Percentiles rank a stretch among this genome's conserved stretches.
Conservation (phyloP, 2,797 vertebrate species). For the Amphiprion clarkii region DNA sequence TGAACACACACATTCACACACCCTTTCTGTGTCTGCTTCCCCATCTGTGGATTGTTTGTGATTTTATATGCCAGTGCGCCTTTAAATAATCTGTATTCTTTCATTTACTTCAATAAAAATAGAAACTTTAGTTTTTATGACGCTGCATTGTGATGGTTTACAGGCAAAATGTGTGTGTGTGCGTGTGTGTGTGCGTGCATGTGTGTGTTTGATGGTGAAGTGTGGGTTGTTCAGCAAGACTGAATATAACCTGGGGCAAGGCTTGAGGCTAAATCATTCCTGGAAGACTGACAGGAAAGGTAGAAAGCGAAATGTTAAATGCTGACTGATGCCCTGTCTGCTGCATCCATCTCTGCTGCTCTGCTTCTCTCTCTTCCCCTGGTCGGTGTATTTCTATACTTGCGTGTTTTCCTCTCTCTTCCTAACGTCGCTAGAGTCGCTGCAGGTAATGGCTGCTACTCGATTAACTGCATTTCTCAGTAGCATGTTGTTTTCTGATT, state of each 20-base stretch:
- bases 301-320: constrained; percentile 73
- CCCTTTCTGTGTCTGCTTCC: not conserved
- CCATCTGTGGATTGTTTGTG: not conserved
- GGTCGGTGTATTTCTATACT: constrained; percentile 22
- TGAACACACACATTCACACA: constrained; percentile 40
- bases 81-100: constrained; percentile 53
- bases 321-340: constrained; percentile 72
- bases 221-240: constrained; percentile 41
- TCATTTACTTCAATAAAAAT: constrained; percentile 59
- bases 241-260: constrained; percentile 72
- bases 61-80: constrained; percentile 16
- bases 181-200: constrained; percentile 1
- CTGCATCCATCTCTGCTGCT: constrained; percentile 37
- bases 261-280: constrained; percentile 75
- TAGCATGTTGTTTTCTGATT: no score
- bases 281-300: constrained; percentile 72
- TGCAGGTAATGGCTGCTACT: no score
- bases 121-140: constrained; percentile 42
- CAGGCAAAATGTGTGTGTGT: not conserved
- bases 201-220: not conserved
- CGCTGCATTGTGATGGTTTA: constrained; percentile 29
- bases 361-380: constrained; percentile 25
- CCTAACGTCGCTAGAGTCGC: constrained; percentile 9
- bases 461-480: no score
- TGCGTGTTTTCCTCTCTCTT: constrained; percentile 1